Evolutionary conservation across 2,888 invertebrate genomes (phyloP).

Genomic region (Bedellia somnulentella): DNA sequence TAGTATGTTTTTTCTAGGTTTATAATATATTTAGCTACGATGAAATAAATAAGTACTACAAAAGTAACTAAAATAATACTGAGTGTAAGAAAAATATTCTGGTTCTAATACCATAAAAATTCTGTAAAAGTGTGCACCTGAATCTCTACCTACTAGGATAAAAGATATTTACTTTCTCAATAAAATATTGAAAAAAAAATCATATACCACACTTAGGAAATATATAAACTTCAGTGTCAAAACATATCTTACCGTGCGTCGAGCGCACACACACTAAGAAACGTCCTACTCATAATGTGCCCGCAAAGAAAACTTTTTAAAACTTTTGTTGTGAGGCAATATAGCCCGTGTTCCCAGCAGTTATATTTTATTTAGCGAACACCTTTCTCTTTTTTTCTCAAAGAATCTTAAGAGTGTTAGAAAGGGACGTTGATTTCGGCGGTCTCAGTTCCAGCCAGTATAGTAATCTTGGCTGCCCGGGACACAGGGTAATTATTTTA

Average conservation of each 20-base stretch:
- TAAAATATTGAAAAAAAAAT: too few relatives aligned
- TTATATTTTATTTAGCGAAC: constrained; percentile 59
- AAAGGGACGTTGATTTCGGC: background rate
- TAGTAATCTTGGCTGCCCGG: constrained; percentile 56
- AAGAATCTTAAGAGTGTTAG: background rate
- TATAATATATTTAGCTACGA: too few relatives aligned
- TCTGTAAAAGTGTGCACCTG: too few relatives aligned
- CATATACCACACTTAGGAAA: too few relatives aligned
- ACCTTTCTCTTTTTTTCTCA: constrained; percentile 5
- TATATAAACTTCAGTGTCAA: too few relatives aligned
- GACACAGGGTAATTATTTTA: constrained; percentile 62
- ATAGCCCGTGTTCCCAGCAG: constrained; percentile 61
- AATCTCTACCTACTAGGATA: too few relatives aligned
- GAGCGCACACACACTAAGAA: constrained; percentile 36
- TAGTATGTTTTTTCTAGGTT: too few relatives aligned
- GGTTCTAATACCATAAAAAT: too few relatives aligned
- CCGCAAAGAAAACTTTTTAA: constrained; percentile 63
- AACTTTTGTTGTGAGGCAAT: constrained; percentile 63
- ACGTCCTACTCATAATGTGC: constrained; percentile 55
- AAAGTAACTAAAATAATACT: too few relatives aligned
- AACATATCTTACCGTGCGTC: constrained; percentile 22
- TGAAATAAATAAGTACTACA: too few relatives aligned
- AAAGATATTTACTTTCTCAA: too few relatives aligned
- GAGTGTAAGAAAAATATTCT: too few relatives aligned
- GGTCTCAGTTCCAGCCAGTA: background rate